Evolutionary conservation across 1,140 invertebrate species (phyloP), one percentile per base, ranked within the genome.

Genomic region (Achroia grisella): DNA sequence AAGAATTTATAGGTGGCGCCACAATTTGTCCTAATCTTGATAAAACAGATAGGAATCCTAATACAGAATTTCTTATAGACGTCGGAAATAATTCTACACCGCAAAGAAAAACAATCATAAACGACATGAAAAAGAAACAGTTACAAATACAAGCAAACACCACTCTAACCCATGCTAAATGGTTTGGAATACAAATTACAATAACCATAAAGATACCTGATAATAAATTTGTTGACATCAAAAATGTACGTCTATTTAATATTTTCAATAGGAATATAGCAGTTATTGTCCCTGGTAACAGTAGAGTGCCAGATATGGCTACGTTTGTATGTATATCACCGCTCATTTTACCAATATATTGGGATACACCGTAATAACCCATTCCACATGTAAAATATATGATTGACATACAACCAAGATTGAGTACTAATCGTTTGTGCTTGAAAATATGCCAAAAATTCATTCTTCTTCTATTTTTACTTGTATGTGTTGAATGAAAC

Each of bases 341-440:
- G 13, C 88, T 89, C 46, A 92, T 85, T 55, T 90, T 87, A 0
- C 91, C 89, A 37, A 93, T 90, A 52, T 90, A 93, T 59, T 93
- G 92, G 0, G 91, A 90, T 6, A 92, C 88, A 2, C 92, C 92
- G 56, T 91, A 93, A 54, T 93, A 90, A n/a, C 91, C 90, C 65
- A 93, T 87, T 5, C 92, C 92, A 47, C 90, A 91, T 0, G 91
- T 87, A 8, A 91, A 70, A 89, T 92, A 94, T 39, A 90, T 89
- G 39, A 90, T 88, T 31, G 88, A 89, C 60, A 93, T 90, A 39
- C 86, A 88, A 2, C 55, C 9, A 10, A 81, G 46, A 35, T 76
- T 71, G 2, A 64, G 29, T 9, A 42, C 50, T 1, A 73, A 46
- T 54, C 49, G 57, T 45, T 54, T 71, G 28, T 78, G 66, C 31